These are phyloP conservation scores for Lasioglossum pauxillum DNA, from an alignment of 2,888 invertebrate genomes.

Conservation along the genomic window DNA sequence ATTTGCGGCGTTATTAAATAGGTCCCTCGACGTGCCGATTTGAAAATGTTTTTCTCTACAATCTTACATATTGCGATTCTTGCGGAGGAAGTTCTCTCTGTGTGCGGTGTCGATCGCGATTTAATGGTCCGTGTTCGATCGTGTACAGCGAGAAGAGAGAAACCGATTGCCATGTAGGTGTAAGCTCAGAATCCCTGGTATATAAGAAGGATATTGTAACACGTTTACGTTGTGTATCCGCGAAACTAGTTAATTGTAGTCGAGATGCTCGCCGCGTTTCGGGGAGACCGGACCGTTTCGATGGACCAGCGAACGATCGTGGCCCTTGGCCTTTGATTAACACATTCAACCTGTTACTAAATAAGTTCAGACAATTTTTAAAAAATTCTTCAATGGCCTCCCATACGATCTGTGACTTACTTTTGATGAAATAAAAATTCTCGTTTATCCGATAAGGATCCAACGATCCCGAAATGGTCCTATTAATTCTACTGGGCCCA, in stretches of 20 bases:
- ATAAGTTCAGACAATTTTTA: no score
- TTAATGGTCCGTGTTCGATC: background rate
- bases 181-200: background rate
- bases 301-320: background rate
- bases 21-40: conserved; percentile 15
- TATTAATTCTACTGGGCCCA: background rate
- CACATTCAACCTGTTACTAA: background rate
- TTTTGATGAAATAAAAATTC: background rate
- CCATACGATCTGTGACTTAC: background rate
- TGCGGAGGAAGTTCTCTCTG: background rate
- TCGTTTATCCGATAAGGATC: background rate
- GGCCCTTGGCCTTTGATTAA: background rate
- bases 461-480: background rate
- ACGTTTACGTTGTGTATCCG: background rate
- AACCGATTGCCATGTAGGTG: conserved; percentile 10
- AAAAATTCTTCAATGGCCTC: no score
- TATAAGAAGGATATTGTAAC: conserved; percentile 9
- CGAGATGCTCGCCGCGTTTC: conserved; percentile 26
- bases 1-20: background rate
- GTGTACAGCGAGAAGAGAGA: background rate
- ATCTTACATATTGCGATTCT: background rate
- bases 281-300: background rate
- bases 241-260: conserved; percentile 9
- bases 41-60: background rate
- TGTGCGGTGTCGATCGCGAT: background rate